Conservation (phyloP, 2,113 vertebrate species). For the Eurypyga helias region DNA sequence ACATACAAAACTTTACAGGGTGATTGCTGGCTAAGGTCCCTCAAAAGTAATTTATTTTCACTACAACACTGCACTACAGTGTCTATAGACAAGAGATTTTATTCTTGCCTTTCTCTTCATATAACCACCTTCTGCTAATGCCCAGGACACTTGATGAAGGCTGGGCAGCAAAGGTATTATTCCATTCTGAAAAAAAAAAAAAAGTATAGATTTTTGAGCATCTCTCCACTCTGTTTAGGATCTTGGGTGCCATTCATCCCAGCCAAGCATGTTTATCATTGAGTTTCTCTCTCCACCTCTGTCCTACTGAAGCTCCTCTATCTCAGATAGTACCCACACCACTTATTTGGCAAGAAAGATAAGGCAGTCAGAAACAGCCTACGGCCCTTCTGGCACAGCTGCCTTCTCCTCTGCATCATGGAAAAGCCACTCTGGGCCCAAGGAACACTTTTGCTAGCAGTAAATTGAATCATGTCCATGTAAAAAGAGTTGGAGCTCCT, state of each 20-base stretch:
- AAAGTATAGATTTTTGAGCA: background rate
- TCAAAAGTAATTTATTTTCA: background rate
- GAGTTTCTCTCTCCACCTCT: background rate
- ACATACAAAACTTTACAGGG: background rate
- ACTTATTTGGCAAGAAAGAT: background rate
- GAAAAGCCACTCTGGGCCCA: background rate
- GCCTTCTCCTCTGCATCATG: background rate
- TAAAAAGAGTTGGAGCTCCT: background rate
- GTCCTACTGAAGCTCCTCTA: background rate
- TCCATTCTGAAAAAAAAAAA: background rate
- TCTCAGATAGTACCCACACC: background rate
- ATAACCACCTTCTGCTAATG: background rate
- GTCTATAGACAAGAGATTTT: background rate
- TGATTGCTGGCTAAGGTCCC: background rate
- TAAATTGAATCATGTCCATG: background rate
- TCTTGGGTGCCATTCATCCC: background rate
- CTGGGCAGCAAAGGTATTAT: background rate
- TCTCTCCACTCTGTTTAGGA: background rate
- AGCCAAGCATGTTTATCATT: background rate
- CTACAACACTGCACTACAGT: background rate
- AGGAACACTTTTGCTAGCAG: background rate
- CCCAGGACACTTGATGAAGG: background rate
- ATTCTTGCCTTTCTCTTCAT: background rate
- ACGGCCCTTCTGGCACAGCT: background rate
- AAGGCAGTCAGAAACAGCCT: background rate